phyloP scores from a whole-genome alignment of 2,797 vertebrate species.

The Rhincodon typus region DNA sequence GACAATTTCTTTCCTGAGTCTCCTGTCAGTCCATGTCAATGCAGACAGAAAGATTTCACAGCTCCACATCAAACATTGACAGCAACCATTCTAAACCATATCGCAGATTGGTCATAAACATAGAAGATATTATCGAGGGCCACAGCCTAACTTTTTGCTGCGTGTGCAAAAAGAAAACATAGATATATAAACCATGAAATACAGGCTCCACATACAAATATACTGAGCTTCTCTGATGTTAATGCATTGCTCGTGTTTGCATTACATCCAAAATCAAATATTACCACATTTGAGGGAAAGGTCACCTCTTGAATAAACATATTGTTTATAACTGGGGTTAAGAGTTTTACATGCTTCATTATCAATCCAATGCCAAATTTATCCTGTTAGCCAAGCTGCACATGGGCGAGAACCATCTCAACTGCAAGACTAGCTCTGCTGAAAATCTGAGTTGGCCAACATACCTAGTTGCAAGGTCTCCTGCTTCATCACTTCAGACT shows the following conservation, averaged over 20 bases:
- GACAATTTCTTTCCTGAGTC: not conserved
- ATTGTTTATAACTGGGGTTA: not conserved
- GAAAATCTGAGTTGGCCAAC: not conserved
- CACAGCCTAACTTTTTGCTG: not conserved
- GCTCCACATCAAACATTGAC: not conserved
- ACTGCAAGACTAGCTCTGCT: not conserved
- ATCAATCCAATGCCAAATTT: not conserved
- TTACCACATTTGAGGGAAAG: not conserved
- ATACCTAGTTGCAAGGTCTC: not conserved
- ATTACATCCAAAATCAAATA: not conserved
- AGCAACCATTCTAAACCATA: not conserved
- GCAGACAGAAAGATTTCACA: not conserved
- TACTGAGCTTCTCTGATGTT: not conserved
- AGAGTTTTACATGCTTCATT: not conserved
- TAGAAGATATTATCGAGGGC: not conserved
- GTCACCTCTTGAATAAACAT: not conserved
- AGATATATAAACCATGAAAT: not conserved
- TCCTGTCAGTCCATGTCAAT: constrained; percentile 6
- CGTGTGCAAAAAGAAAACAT: not conserved
- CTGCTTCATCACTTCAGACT: not conserved
- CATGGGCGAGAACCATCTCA: not conserved
- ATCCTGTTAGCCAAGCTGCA: not conserved
- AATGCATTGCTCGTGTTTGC: not conserved
- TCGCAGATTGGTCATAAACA: not conserved
- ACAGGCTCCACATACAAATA: not conserved